phyloP scores from a whole-genome alignment of 1,140 invertebrate species.

The Phymorhynchus buccinoides region DNA sequence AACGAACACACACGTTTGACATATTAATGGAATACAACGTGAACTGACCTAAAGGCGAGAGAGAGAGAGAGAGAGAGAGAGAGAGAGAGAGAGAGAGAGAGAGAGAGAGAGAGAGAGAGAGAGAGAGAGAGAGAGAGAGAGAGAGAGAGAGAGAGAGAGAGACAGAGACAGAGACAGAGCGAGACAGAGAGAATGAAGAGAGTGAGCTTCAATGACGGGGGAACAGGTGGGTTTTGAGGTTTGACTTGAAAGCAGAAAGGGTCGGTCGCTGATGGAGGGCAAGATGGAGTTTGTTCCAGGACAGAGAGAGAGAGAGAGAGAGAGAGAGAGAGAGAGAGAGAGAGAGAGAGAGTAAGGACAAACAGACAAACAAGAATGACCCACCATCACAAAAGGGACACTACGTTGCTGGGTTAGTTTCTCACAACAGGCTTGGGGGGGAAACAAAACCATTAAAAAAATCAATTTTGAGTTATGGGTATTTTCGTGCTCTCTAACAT shows the following conservation, averaged over 20 bases:
- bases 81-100: neutral
- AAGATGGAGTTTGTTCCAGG: no score
- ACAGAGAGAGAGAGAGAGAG: neutral
- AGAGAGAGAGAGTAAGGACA: neutral
- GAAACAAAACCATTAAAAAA: no score
- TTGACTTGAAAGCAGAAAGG: no score
- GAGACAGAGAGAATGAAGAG: neutral
- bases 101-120: neutral
- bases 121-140: constrained; percentile 14
- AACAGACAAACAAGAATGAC: neutral
- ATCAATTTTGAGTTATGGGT: no score
- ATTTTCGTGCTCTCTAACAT: no score
- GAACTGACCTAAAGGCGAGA: neutral
- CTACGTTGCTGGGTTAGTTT: no score
- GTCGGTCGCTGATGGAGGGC: no score
- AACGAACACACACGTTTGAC: no score
- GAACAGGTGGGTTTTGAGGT: no score
- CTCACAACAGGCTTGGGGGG: no score
- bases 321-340: constrained; percentile 10
- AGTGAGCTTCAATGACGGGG: no score
- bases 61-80: neutral
- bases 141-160: neutral
- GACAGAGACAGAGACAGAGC: neutral
- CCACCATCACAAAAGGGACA: no score
- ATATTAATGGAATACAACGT: neutral